Percentiles rank a stretch among this genome's conserved stretches.
phyloP scores from a whole-genome alignment of 2,888 invertebrate genomes.

The Caenorhabditis angaria region DNA sequence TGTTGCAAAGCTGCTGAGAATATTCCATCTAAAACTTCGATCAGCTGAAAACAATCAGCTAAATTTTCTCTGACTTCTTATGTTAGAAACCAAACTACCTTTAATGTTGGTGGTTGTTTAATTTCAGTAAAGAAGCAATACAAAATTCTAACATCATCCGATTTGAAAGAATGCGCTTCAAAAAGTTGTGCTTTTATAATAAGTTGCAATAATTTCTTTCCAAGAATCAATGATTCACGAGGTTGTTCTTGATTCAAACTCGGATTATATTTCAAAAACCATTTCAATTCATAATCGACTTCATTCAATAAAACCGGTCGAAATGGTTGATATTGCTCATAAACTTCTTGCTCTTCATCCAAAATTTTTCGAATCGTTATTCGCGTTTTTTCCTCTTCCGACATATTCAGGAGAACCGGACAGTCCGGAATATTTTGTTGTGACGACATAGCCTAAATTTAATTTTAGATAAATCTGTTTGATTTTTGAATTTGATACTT shows the following conservation, averaged over 20 bases:
- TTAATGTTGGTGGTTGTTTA: constrained; percentile 17
- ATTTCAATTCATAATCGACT: constrained; percentile 15
- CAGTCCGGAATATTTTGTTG: not conserved
- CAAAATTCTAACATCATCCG: constrained; percentile 28
- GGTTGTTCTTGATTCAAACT: not conserved
- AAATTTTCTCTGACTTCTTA: too few relatives aligned
- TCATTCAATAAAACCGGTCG: constrained; percentile 11
- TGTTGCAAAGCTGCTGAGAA: constrained; percentile 23
- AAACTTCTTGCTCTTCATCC: constrained; percentile 24
- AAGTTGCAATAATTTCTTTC: constrained; percentile 14
- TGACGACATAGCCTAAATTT: constrained; percentile 18
- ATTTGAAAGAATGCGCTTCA: constrained; percentile 21
- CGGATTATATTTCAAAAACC: constrained; percentile 23
- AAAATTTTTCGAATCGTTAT: constrained; percentile 17
- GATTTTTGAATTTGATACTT: not conserved
- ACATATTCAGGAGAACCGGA: constrained; percentile 9
- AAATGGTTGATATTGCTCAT: constrained; percentile 3
- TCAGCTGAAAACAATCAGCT: not conserved
- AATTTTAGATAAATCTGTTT: not conserved
- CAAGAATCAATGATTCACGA: constrained; percentile 7
- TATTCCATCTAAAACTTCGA: constrained; percentile 22
- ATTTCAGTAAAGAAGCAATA: constrained; percentile 29
- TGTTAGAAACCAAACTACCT: not conserved
- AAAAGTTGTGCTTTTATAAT: constrained; percentile 26
- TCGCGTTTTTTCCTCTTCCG: constrained; percentile 20